Percentiles rank a stretch among this genome's conserved stretches.
phyloP scores from a whole-genome alignment of 2,888 invertebrate genomes.

The Andricus curvator region DNA sequence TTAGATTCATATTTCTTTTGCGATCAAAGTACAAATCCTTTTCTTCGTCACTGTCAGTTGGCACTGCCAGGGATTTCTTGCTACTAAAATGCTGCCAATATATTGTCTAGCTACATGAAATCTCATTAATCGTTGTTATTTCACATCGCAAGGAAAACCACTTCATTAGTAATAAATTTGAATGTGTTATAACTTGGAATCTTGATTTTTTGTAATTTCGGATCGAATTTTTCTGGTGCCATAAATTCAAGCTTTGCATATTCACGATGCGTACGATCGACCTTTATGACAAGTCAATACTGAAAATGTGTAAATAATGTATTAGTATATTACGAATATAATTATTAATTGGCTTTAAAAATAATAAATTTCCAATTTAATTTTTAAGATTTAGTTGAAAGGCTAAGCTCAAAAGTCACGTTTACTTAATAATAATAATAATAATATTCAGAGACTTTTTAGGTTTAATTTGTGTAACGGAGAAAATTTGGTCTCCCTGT shows the following conservation, averaged over 20 bases:
- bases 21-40: conserved; percentile 3
- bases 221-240: background rate
- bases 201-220: background rate
- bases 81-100: background rate
- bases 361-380: background rate
- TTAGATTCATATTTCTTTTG: background rate
- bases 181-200: background rate
- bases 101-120: background rate
- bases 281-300: background rate
- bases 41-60: background rate
- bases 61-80: background rate
- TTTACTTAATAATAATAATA: background rate
- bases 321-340: background rate
- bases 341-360: background rate
- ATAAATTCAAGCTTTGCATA: background rate
- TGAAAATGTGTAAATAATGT: background rate
- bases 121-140: background rate
- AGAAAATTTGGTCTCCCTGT: background rate
- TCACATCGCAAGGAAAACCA: background rate
- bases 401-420: background rate
- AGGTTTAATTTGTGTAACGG: background rate
- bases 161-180: background rate
- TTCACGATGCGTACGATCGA: background rate
- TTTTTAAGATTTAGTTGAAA: background rate
- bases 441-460: background rate